Evolutionary conservation across 1,140 invertebrate species (phyloP), one percentile per base, ranked within the genome.

Genomic region (Calephelis virginiensis): DNA sequence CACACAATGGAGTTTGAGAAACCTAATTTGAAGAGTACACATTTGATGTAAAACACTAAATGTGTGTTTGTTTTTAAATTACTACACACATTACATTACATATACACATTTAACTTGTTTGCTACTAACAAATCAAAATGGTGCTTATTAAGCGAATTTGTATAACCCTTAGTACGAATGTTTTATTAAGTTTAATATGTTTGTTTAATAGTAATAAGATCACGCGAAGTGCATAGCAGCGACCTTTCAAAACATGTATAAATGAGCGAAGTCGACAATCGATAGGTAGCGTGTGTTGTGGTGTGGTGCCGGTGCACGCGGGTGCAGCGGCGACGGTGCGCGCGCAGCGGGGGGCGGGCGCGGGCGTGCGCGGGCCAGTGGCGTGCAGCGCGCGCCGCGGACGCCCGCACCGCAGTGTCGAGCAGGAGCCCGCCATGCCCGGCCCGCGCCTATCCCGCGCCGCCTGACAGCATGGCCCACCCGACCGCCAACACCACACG

Each of bases 341-440:
- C 79, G 81, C 77, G 78, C 81, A 77, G 67, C 69, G 77, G 75
- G 72, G 68, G 67, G 77, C 73, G 77, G 70, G 65, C 73, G 75
- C 75, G 78, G 77, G 78, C 75, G 81, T 81, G 85, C 81, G 82
- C 81, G 78, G 80, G 70, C 82, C 84, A 86, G 87, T 88, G 85
- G 84, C 85, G 85, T 85, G 85, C 81, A 84, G 82, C 80, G 84
- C 83, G 85, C 85, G 85, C 84, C 83, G 85, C 85, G 80, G 82
- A 85, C 82, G 83, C 82, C 86, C 86, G 85, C 85, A 86, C 85
- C 85, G 85, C 85, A 87, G 87, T 86, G 85, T 86, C 85, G 84
- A 86, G 85, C 87, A 85, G 82, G 68, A 85, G 77, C 85, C 84
- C 85, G 86, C 82, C 86, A 90, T 89, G 85, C 88, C 84, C 83